These are phyloP conservation scores for Choloepus didactylus DNA, from an alignment of 2,797 vertebrate species.

Conservation along the genomic window DNA sequence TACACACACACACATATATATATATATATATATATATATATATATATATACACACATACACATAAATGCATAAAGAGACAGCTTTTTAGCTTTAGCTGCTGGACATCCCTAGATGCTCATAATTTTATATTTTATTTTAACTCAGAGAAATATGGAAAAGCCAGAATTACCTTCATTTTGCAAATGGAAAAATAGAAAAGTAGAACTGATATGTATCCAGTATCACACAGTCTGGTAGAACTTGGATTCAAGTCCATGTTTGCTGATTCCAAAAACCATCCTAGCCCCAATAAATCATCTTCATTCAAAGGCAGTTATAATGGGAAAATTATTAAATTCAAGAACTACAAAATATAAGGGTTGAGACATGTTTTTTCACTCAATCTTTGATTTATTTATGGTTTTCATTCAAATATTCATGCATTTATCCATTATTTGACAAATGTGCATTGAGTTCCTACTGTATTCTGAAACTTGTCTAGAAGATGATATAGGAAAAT, in stretches of 20 bases:
- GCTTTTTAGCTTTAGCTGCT: neutral
- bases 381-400: neutral
- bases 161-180: neutral
- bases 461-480: neutral
- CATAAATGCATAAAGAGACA: too few species aligned
- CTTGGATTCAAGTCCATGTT: neutral
- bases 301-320: neutral
- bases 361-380: neutral
- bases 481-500: neutral
- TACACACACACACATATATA: neutral
- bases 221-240: neutral
- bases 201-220: neutral
- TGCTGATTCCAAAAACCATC: neutral
- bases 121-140: constrained; percentile 33
- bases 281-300: neutral
- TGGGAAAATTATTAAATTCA: neutral
- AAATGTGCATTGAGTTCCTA: neutral
- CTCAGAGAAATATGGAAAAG: constrained; percentile 12
- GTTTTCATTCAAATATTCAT: constrained; percentile 20
- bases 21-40: neutral
- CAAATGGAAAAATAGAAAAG: neutral
- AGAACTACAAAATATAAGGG: neutral
- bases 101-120: neutral
- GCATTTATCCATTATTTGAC: neutral
- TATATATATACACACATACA: too few species aligned